These are phyloP conservation scores for Bombus polaris DNA, from an alignment of 1,140 invertebrate species.

Conservation along the genomic window DNA sequence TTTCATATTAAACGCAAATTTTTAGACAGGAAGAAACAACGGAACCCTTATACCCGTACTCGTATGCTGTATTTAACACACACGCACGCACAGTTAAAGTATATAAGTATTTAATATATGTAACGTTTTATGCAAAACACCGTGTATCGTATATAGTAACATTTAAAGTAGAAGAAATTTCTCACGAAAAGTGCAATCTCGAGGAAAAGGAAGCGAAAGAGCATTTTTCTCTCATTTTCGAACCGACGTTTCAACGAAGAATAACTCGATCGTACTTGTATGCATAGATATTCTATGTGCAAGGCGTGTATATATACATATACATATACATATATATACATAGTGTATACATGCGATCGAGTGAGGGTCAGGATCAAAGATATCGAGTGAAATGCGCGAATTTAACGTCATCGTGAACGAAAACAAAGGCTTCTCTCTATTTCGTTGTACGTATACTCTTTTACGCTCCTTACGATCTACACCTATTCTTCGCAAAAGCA, in stretches of 20 bases:
- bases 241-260: not conserved
- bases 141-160: no score
- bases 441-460: not conserved
- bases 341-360: not conserved
- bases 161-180: not conserved
- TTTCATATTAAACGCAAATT: no score
- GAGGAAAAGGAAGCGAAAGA: not conserved
- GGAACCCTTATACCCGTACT: no score
- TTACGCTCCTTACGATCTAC: not conserved
- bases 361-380: conserved; percentile 23
- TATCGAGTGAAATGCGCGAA: conserved; percentile 14
- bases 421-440: conserved; percentile 25
- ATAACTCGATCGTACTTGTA: no score
- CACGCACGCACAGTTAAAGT: no score
- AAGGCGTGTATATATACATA: not conserved
- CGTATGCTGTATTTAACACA: no score
- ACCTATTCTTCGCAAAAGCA: not conserved
- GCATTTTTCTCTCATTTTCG: no score
- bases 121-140: no score
- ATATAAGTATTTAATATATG: no score
- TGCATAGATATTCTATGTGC: not conserved
- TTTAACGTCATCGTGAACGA: not conserved
- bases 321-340: not conserved
- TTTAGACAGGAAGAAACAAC: no score
- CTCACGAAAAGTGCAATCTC: not conserved